phyloP scores from a whole-genome alignment of 2,888 invertebrate genomes.

The Brachynemurus nebulosus region DNA sequence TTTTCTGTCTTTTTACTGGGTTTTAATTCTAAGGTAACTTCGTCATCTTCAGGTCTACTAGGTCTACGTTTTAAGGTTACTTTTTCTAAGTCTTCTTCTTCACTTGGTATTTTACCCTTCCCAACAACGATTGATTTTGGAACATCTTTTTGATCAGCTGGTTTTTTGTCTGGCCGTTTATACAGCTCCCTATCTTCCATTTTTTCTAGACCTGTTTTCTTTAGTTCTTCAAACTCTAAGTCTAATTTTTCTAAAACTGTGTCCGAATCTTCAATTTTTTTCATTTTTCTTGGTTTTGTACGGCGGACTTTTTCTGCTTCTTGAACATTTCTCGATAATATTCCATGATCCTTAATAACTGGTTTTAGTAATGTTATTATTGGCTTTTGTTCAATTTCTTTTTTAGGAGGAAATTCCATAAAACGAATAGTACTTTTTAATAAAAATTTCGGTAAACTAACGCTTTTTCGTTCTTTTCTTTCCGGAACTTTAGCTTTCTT shows the following conservation, averaged over 20 bases:
- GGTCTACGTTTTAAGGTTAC: slow-evolving; percentile 29
- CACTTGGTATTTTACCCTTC: slow-evolving; percentile 25
- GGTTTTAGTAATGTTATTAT: slow-evolving; percentile 31
- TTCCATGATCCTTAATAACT: slow-evolving; percentile 43
- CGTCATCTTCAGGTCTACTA: slow-evolving; percentile 23
- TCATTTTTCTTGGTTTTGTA: slow-evolving; percentile 33
- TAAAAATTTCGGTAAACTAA: slow-evolving; percentile 33
- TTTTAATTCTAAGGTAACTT: slow-evolving; percentile 8
- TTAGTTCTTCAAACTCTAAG: slow-evolving; percentile 30
- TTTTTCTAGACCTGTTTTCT: slow-evolving; percentile 28
- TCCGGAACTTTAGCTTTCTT: slow-evolving; percentile 41
- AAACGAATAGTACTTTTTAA: slow-evolving; percentile 34
- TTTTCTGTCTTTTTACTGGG: slow-evolving; percentile 16
- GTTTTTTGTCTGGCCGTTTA: slow-evolving; percentile 15
- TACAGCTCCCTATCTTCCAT: slow-evolving; percentile 23
- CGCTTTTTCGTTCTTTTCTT: slow-evolving; percentile 29
- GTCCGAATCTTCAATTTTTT: slow-evolving; percentile 24
- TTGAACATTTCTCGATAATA: slow-evolving; percentile 54
- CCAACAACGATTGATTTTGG: slow-evolving; percentile 26
- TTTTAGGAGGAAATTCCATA: slow-evolving; percentile 46
- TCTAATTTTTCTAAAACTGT: slow-evolving; percentile 24
- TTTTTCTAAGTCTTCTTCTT: slow-evolving; percentile 24
- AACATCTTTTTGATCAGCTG: slow-evolving; percentile 21
- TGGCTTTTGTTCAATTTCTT: slow-evolving; percentile 20
- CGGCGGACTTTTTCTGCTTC: slow-evolving; percentile 52